Base-by-base conservation (phyloP, 2,797 vertebrate genomes). In the Macropus fuliginosus region DNA sequence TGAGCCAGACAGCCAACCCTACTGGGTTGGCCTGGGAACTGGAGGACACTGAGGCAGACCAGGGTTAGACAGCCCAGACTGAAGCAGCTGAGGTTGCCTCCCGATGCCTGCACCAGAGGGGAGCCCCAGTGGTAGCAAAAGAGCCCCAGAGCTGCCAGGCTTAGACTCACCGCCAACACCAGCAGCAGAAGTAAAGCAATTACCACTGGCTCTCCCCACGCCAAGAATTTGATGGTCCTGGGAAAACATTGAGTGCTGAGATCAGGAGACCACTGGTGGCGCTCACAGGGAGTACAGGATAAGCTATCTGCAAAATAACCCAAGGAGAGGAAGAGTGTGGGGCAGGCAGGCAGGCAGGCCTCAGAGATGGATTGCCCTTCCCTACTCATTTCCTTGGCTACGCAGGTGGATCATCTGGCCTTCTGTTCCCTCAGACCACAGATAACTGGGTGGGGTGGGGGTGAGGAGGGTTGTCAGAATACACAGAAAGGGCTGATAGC, bases 1-100 rank as follows among this genome's bases (percentile, higher is more conserved):
- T 99, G 99, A 28, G 98, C 89, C 4, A 31, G 89, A 91, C 99
- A 99, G 34, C 98, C 95, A 11, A 56, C 0, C 0, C 98, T 50
- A 0, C 96, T 94, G 0, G 99, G 99, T 96, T 95, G 95, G 10
- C 99, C 99, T 0, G 99, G 96, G 56, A 99, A 99, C 89, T 99
- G 98, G 31, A 99, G 94, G 90, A 98, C 97, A 40, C 99, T 99
- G 74, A 99, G 96, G 92, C 98, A 99, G 94, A 98, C 98, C 94
- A 98, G 98, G 56, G 91, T 93, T 94, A 99, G 98, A 10, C 98
- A 93, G 0, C 98, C 55, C 96, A 99, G 97, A 90, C 98, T 98
- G 0, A 99, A 93, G 93, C 98, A 98, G 97, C 97, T 97, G 96
- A 98, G 95, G 0, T 11, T 1, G 0, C 99, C 99, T 0, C 99